Evolutionary conservation across 2,888 invertebrate genomes (phyloP).

Genomic region (Dromius quadrimaculatus): DNA sequence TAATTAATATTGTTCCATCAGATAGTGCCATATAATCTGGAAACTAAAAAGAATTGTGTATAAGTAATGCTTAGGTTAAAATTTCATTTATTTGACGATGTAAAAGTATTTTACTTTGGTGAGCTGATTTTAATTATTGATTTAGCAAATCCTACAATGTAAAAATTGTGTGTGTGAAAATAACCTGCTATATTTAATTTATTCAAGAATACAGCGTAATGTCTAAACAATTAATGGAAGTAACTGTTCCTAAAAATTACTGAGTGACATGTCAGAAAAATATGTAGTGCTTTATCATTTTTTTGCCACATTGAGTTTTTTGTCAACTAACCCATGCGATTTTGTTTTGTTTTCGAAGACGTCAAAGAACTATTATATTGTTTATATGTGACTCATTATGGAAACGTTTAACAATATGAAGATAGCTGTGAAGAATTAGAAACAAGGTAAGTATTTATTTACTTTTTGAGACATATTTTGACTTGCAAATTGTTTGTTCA

Average conservation of each 20-base stretch:
- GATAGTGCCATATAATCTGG: not conserved
- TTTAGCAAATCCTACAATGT: slow-evolving; percentile 26
- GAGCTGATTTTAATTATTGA: slow-evolving; percentile 41
- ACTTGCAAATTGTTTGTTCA: no score
- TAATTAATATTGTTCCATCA: not conserved
- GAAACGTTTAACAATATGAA: slow-evolving; percentile 8
- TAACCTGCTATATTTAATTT: slow-evolving; percentile 33
- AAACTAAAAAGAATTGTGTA: not conserved
- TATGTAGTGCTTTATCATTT: not conserved
- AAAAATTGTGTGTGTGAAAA: slow-evolving; percentile 31
- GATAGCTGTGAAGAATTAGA: not conserved
- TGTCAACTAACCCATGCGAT: not conserved
- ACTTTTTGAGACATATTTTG: not conserved
- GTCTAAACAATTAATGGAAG: not conserved
- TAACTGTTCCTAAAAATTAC: slow-evolving; percentile 9
- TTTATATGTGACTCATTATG: slow-evolving; percentile 28
- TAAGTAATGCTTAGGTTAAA: slow-evolving; percentile 8
- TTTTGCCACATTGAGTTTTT: slow-evolving; percentile 9
- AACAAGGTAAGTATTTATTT: not conserved
- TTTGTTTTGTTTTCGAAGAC: slow-evolving; percentile 21
- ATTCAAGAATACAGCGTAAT: slow-evolving; percentile 18
- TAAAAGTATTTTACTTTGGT: slow-evolving; percentile 12
- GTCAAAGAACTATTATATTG: slow-evolving; percentile 18
- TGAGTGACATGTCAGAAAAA: not conserved
- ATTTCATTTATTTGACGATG: slow-evolving; percentile 25